These are phyloP conservation scores for Enoplosus armatus DNA, from an alignment of 2,797 vertebrate genomes.

Conservation along the genomic window DNA sequence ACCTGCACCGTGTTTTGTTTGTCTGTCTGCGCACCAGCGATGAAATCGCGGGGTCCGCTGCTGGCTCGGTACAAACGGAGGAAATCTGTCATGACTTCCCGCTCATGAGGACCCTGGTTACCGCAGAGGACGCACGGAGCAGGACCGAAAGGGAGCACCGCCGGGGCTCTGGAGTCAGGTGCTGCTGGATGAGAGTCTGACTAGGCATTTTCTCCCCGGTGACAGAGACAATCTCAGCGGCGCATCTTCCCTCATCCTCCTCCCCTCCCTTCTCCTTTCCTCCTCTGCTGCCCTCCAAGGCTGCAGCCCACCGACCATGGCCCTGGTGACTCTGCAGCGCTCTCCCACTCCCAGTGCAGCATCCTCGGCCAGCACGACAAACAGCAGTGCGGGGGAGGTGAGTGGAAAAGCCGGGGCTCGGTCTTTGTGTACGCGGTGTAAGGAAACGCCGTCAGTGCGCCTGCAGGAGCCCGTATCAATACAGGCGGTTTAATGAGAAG, in stretches of 20 bases:
- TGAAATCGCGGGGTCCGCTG: constrained; percentile 39
- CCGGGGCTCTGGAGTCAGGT: constrained; percentile 56
- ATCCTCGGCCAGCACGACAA: constrained; percentile 90
- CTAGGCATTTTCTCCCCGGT: constrained; percentile 81
- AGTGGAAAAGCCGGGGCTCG: constrained; percentile 70
- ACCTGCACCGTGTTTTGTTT: constrained; percentile 80
- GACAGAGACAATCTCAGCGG: constrained; percentile 78
- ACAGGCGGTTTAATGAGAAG: neutral
- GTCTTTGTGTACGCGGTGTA: constrained; percentile 49
- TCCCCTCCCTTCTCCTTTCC: constrained; percentile 33
- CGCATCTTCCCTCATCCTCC: constrained; percentile 74
- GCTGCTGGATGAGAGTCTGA: constrained; percentile 80
- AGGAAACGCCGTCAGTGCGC: constrained; percentile 54
- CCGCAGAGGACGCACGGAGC: constrained; percentile 66
- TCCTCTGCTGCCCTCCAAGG: constrained; percentile 50
- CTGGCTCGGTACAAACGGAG: constrained; percentile 29
- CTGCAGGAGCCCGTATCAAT: constrained; percentile 5
- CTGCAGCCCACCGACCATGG: constrained; percentile 84
- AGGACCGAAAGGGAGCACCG: constrained; percentile 64
- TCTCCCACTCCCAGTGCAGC: constrained; percentile 93
- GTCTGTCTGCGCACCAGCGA: constrained; percentile 64
- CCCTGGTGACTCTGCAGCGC: constrained; percentile 96
- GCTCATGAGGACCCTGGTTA: constrained; percentile 63
- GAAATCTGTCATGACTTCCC: constrained; percentile 15
- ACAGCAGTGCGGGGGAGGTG: constrained; percentile 91